A percentile compares a stretch with the other conserved stretches of the same genome.
Evolutionary conservation across 2,797 vertebrate species (phyloP).

Genomic region (Kryptopterus vitreolus): DNA sequence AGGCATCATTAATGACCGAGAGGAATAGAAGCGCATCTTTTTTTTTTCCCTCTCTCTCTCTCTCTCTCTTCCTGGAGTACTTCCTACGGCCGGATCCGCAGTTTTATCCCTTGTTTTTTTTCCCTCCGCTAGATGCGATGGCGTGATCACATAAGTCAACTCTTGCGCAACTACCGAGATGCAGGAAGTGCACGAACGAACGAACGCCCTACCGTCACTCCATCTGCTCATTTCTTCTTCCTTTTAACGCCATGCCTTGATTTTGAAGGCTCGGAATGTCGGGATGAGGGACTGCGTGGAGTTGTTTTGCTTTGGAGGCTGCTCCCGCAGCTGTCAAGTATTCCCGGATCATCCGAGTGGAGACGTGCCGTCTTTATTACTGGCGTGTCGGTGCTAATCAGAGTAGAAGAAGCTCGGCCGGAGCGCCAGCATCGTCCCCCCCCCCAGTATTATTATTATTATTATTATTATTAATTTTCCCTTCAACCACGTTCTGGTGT

Average conservation of each 20-base stretch:
- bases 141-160: conserved; percentile 18
- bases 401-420: too few relatives aligned
- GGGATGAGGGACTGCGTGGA: conserved; percentile 49
- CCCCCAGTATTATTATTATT: too few relatives aligned
- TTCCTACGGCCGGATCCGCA: not conserved
- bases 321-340: conserved; percentile 38
- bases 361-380: conserved; percentile 33
- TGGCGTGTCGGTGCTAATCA: too few relatives aligned
- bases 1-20: conserved; percentile 2
- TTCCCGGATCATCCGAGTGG: conserved; percentile 43
- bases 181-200: not conserved
- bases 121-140: conserved; percentile 20
- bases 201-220: not conserved
- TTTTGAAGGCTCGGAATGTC: conserved; percentile 55
- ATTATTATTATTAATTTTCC: too few relatives aligned
- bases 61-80: not conserved
- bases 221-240: conserved; percentile 22
- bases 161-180: conserved; percentile 6
- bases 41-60: too few relatives aligned
- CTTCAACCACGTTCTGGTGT: not conserved
- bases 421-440: not conserved
- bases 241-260: conserved; percentile 25
- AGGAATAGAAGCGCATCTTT: conserved; percentile 47
- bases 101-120: not conserved
- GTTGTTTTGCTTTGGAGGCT: conserved; percentile 49